Conservation (phyloP, 2,113 vertebrate species). For the Xiphorhynchus elegans region DNA sequence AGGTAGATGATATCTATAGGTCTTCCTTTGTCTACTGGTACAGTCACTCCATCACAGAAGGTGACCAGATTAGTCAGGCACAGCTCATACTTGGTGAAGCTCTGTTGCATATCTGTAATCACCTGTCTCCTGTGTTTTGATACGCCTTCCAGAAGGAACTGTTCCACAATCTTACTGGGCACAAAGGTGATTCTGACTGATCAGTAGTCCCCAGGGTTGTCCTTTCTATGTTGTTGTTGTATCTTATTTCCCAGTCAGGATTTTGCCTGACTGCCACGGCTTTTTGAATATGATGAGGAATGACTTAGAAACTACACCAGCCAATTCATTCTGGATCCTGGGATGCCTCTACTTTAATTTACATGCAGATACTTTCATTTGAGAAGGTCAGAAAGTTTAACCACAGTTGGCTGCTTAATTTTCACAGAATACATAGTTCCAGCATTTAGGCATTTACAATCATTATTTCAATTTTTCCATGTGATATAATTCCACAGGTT, state of each 20-base stretch:
- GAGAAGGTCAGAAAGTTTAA: background rate
- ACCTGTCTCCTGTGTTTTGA: background rate
- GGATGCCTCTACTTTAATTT: background rate
- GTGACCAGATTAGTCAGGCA: background rate
- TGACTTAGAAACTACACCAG: background rate
- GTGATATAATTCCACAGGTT: background rate
- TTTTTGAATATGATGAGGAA: background rate
- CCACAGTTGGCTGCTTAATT: background rate
- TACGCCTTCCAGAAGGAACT: background rate
- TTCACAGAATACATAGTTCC: background rate
- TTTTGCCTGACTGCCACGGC: background rate
- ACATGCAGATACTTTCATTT: background rate
- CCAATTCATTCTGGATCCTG: background rate
- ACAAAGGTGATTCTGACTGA: background rate
- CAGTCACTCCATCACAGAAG: background rate
- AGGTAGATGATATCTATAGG: background rate
- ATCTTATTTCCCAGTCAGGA: background rate
- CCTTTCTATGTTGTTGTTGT: background rate
- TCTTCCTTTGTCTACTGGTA: background rate
- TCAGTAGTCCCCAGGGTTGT: background rate
- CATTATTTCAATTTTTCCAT: background rate
- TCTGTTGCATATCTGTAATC: background rate
- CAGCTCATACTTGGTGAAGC: background rate
- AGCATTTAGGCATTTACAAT: background rate
- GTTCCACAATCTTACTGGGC: background rate